Evolutionary conservation across 1,140 invertebrate species (phyloP), one percentile per base, ranked within the genome.

Genomic region (Trichogramma pretiosum): DNA sequence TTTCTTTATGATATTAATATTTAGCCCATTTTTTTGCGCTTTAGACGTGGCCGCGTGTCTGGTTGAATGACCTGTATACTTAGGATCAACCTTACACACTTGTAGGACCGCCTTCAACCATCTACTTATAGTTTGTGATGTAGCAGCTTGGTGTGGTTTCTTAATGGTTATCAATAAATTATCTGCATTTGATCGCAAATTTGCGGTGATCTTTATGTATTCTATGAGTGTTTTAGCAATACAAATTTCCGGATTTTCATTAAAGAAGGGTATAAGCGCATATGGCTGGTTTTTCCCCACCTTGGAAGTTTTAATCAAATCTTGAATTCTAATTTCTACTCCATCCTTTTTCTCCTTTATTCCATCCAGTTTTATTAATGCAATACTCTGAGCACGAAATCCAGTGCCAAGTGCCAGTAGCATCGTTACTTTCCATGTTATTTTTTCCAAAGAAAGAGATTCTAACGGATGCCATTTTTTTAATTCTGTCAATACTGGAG

Each of bases 341-440:
- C n/a, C n/a, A n/a, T n/a, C n/a, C n/a, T n/a, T n/a, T n/a, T n/a
- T n/a, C n/a, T n/a, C n/a, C n/a, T n/a, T n/a, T n/a, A n/a, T n/a
- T n/a, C n/a, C n/a, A n/a, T n/a, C n/a, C n/a, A n/a, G n/a, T n/a
- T n/a, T n/a, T n/a, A n/a, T n/a, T n/a, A n/a, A n/a, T n/a, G n/a
- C n/a, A n/a, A n/a, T n/a, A n/a, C n/a, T n/a, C n/a, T n/a, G n/a
- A n/a, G n/a, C n/a, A n/a, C n/a, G n/a, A n/a, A n/a, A n/a, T n/a
- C n/a, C n/a, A n/a, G n/a, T n/a, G n/a, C n/a, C n/a, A 3, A 59
- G 16, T 0, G 57, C 57, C 16, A 61, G 21, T 1, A 55, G 23
- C 38, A 33, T 46, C 2, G 39, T 33, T 28, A 52, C 21, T 38
- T 40, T 49, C 14, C 34, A 22, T 5, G 50, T 42, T 13, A 52